Conservation (phyloP, 2,797 vertebrate genomes). For the Pangasius djambal region DNA sequence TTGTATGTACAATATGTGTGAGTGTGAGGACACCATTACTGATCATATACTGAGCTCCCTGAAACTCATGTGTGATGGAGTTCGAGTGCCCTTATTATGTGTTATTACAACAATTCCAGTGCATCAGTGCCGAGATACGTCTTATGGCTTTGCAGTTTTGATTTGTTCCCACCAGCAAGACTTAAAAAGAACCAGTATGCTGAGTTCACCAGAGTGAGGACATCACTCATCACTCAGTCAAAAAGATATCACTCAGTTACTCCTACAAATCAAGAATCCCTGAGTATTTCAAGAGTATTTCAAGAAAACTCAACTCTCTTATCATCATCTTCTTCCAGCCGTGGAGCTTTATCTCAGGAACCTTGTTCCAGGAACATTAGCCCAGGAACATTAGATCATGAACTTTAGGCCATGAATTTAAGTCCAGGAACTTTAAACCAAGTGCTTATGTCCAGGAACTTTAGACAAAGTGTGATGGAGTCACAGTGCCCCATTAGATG, state of each 20-base stretch:
- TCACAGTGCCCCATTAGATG: too few species aligned
- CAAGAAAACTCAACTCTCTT: neutral
- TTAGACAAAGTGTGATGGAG: too few species aligned
- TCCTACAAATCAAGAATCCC: neutral
- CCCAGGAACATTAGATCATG: neutral
- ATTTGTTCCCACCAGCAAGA: neutral
- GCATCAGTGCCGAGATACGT: neutral
- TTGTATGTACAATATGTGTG: neutral
- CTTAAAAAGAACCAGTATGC: neutral
- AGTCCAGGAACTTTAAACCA: neutral
- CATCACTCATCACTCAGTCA: neutral
- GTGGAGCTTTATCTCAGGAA: neutral
- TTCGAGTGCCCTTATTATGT: neutral
- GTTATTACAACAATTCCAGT: constrained; percentile 7
- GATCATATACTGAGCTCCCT: neutral
- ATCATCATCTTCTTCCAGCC: neutral
- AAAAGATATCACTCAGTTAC: neutral
- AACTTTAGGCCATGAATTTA: neutral
- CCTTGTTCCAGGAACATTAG: neutral
- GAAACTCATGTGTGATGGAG: neutral
- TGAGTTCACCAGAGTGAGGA: neutral
- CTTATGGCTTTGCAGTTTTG: neutral
- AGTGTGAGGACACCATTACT: neutral
- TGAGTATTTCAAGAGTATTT: neutral
- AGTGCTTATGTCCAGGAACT: neutral